Conservation (phyloP, 1,140 invertebrate genomes). For the Galleria mellonella region DNA sequence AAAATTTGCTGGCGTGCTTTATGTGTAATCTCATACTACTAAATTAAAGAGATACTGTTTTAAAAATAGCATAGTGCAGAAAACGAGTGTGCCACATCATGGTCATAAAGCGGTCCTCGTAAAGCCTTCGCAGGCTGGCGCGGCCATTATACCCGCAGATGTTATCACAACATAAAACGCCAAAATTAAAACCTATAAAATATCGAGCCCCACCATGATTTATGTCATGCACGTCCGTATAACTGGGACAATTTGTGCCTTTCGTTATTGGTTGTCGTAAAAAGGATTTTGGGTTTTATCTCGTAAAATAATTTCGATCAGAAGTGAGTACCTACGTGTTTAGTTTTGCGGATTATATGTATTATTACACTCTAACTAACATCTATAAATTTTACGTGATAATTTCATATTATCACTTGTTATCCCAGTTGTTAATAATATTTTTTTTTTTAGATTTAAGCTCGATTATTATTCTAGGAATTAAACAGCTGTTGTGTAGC, state of each 20-base stretch:
- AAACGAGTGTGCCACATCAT: conserved; percentile 11
- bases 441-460: no score
- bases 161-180: conserved; percentile 61
- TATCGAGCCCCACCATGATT: conserved; percentile 18
- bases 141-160: conserved; percentile 45
- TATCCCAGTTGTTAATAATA: no score
- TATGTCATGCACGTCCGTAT: conserved; percentile 2
- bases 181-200: conserved; percentile 66
- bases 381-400: no score
- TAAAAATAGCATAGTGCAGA: conserved; percentile 11
- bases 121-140: conserved; percentile 29
- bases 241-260: conserved; percentile 1
- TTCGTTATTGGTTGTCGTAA: conserved; percentile 2
- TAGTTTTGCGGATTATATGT: no score
- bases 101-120: conserved; percentile 33
- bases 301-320: conserved; percentile 1
- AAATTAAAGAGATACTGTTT: background rate
- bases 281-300: conserved; percentile 1
- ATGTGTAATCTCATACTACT: background rate
- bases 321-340: background rate
- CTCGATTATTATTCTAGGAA: no score
- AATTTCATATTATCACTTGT: no score
- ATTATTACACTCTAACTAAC: no score
- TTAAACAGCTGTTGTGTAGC: no score
- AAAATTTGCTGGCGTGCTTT: no score